These are phyloP conservation scores for Picus viridis DNA, from an alignment of 2,797 vertebrate genomes.

Conservation along the genomic window DNA sequence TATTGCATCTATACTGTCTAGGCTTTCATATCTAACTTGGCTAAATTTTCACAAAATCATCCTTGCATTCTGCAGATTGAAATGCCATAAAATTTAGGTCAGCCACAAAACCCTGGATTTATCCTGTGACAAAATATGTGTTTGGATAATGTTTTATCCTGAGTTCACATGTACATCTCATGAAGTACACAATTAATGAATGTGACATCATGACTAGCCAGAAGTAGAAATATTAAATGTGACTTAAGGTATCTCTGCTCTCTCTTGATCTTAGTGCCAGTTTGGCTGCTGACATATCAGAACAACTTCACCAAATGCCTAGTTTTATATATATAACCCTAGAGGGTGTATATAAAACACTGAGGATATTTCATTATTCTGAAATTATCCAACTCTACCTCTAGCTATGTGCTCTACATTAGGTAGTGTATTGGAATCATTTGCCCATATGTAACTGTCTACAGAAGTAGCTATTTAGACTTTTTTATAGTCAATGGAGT, in stretches of 20 bases:
- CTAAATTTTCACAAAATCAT: background rate
- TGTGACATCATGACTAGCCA: background rate
- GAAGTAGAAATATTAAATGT: conserved; percentile 11
- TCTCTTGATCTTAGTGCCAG: conserved; percentile 7
- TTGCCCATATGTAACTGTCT: background rate
- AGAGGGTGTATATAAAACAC: background rate
- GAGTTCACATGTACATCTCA: background rate
- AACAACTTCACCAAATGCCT: background rate
- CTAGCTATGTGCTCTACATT: background rate
- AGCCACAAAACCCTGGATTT: background rate
- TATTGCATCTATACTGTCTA: background rate
- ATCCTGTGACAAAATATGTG: background rate
- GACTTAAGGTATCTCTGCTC: background rate
- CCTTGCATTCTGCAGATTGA: background rate
- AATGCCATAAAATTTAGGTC: background rate
- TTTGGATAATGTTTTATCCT: background rate
- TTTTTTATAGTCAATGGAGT: background rate
- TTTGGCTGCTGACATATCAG: background rate
- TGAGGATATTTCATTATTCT: conserved; percentile 19
- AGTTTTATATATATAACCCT: background rate
- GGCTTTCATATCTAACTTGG: background rate
- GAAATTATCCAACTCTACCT: conserved; percentile 11
- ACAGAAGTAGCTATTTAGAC: background rate
- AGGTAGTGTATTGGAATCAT: background rate
- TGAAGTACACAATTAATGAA: background rate